Evolutionary conservation across 2,113 vertebrate species (phyloP).

Genomic region (Scortum barcoo): DNA sequence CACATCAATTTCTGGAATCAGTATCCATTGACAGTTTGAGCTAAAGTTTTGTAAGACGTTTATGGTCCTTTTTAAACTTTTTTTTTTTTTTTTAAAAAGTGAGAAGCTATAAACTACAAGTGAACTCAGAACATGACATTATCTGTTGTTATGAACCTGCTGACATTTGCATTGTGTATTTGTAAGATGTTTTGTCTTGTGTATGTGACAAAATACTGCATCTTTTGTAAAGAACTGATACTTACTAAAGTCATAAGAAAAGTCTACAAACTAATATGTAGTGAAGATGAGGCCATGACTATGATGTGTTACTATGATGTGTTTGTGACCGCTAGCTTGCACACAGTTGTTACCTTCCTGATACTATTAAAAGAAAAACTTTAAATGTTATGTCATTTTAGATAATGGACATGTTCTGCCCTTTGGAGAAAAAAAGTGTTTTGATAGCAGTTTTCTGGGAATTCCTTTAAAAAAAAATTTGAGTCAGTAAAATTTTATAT

Average conservation of each 20-base stretch:
- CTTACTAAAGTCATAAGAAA: too few species aligned
- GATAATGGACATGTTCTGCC: not conserved
- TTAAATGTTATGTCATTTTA: not conserved
- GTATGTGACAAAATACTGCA: not conserved
- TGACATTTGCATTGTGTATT: not conserved
- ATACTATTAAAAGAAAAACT: too few species aligned
- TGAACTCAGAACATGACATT: not conserved
- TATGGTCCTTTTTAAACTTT: not conserved
- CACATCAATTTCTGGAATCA: slow-evolving; percentile 1
- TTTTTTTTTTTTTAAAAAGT: not conserved
- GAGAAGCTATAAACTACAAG: not conserved
- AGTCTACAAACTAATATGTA: too few species aligned
- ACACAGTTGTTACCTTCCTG: too few species aligned
- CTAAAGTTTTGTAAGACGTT: not conserved
- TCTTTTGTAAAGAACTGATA: not conserved
- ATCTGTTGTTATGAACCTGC: not conserved
- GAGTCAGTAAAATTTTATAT: not conserved
- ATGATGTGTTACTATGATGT: too few species aligned
- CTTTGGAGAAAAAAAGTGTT: too few species aligned
- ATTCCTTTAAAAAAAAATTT: not conserved
- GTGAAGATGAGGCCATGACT: too few species aligned
- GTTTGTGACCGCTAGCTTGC: too few species aligned
- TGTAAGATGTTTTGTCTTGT: not conserved
- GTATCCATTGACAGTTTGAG: not conserved
- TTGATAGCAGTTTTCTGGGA: not conserved